A percentile compares a stretch with the other conserved stretches of the same genome.
Conservation (phyloP, 2,888 invertebrate genomes). For the Drosophila subquinaria region DNA sequence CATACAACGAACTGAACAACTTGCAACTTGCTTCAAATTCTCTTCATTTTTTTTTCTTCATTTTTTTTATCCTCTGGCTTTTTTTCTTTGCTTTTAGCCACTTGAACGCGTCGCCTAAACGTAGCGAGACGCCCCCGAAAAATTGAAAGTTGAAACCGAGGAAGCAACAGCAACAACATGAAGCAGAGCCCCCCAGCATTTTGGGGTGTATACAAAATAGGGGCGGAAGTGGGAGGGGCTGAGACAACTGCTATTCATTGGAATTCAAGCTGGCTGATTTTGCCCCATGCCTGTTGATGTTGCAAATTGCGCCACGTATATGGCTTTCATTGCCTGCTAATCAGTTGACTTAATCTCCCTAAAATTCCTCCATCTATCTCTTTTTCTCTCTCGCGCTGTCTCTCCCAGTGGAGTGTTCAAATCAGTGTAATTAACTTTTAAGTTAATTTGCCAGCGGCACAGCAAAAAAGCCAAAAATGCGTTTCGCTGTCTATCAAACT, state of each 20-base stretch:
- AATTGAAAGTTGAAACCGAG: conserved; percentile 42
- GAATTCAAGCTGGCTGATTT: conserved; percentile 18
- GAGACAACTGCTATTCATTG: conserved; percentile 9
- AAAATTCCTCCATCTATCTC: background rate
- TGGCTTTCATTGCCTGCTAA: conserved; percentile 43
- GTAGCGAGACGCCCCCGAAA: conserved; percentile 1
- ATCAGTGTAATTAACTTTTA: conserved; percentile 66
- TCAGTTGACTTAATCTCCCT: conserved; percentile 45
- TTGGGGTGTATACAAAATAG: background rate
- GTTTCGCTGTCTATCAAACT: conserved; percentile 27
- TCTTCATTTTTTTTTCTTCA: background rate
- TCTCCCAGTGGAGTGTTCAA: conserved; percentile 28
- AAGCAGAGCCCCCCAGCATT: conserved; percentile 18
- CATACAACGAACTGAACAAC: conserved; percentile 27
- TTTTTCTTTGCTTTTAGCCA: conserved; percentile 27
- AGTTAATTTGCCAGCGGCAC: conserved; percentile 60
- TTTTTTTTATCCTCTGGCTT: conserved; percentile 4
- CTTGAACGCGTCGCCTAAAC: conserved; percentile 57
- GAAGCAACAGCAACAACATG: conserved; percentile 8
- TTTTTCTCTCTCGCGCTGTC: background rate
- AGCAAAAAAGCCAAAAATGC: conserved; percentile 3
- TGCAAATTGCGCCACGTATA: conserved; percentile 11
- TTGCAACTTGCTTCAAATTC: conserved; percentile 55
- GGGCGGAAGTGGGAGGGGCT: background rate
- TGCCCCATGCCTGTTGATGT: conserved; percentile 37